Evolutionary conservation across 2,888 invertebrate genomes (phyloP).

Genomic region (Diarsia mendica): DNA sequence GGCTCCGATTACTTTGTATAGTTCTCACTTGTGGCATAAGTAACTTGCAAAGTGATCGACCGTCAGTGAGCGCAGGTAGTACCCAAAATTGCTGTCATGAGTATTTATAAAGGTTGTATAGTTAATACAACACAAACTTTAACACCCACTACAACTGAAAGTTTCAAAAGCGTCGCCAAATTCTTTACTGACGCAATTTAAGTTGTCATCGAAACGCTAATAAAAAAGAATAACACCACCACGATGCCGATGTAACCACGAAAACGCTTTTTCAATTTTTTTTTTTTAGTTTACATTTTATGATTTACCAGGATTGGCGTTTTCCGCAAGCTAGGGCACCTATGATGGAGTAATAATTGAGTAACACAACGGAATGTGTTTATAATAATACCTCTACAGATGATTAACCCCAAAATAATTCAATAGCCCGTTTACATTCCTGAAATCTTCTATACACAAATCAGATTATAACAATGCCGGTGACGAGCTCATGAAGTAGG

Average conservation of each 20-base stretch:
- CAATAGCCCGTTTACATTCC: constrained; percentile 42
- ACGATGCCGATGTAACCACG: too few species aligned
- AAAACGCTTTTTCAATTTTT: too few species aligned
- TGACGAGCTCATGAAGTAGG: constrained; percentile 53
- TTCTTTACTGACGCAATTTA: too few species aligned
- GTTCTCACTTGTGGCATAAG: too few species aligned
- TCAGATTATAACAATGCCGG: constrained; percentile 50
- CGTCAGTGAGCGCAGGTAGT: too few species aligned
- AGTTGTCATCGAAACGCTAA: too few species aligned
- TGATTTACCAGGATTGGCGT: neutral
- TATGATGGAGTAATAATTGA: neutral
- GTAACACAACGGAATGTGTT: constrained; percentile 18
- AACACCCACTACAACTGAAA: neutral
- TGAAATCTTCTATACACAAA: constrained; percentile 43
- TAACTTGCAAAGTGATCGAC: too few species aligned
- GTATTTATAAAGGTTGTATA: neutral
- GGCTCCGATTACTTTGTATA: too few species aligned
- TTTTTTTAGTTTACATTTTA: too few species aligned
- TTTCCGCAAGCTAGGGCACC: too few species aligned
- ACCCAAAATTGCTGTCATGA: neutral
- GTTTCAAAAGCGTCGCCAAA: too few species aligned
- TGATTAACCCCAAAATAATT: constrained; percentile 43
- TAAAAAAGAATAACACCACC: too few species aligned
- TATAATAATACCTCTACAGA: constrained; percentile 5
- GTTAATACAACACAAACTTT: neutral